Percentiles rank a stretch among this genome's conserved stretches.
Conservation (phyloP, 2,888 invertebrate genomes). For the Trachelus iudaicus region DNA sequence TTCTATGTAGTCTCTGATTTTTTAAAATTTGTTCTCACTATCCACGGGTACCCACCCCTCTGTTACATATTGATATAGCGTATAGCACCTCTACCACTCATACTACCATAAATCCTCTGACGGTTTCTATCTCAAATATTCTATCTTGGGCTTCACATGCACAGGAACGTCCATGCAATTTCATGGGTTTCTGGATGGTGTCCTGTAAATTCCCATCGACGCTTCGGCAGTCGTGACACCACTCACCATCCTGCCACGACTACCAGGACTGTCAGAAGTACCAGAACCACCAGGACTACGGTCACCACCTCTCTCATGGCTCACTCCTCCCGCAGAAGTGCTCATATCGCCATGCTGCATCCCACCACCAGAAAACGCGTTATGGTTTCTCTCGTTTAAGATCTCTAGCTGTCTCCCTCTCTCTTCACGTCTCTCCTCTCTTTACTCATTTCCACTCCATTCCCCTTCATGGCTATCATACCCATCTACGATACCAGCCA, state of each 20-base stretch:
- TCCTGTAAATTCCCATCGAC: conserved; percentile 55
- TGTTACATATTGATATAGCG: background rate
- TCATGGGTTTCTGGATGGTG: conserved; percentile 61
- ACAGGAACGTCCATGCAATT: conserved; percentile 59
- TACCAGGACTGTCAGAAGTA: background rate
- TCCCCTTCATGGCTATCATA: background rate
- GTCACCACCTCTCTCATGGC: conserved; percentile 61
- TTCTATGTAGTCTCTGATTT: background rate
- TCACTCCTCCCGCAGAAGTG: conserved; percentile 57
- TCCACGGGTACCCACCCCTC: background rate
- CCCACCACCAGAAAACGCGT: conserved; percentile 56
- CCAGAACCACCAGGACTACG: conserved; percentile 53
- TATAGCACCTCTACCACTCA: background rate
- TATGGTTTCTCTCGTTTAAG: conserved; percentile 60
- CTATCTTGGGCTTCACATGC: background rate
- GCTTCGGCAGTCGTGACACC: conserved; percentile 52
- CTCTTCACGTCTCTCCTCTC: background rate
- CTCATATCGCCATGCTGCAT: conserved; percentile 49
- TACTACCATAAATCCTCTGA: background rate
- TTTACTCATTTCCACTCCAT: background rate
- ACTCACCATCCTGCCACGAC: conserved; percentile 24
- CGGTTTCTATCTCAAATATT: background rate
- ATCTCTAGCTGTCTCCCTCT: background rate
- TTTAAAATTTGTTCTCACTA: background rate
- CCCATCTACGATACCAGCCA: background rate